A percentile compares a stretch with the other conserved stretches of the same genome.
phyloP scores from a whole-genome alignment of 2,113 vertebrate species.

The Melanocharis versteri region DNA sequence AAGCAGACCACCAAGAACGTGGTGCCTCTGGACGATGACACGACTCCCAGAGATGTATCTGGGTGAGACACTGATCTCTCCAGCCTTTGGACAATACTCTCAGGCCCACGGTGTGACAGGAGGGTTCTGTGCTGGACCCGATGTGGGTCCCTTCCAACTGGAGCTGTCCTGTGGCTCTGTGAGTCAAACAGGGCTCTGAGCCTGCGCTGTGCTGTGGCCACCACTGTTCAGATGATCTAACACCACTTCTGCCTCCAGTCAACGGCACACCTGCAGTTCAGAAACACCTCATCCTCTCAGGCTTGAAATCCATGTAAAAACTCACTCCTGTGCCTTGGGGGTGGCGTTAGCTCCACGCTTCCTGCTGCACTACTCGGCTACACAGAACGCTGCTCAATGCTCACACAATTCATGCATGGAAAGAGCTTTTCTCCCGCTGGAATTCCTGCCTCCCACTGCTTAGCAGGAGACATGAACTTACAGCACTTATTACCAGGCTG shows the following conservation, averaged over 20 bases:
- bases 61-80: not conserved
- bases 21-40: not conserved
- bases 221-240: not conserved
- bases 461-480: not conserved
- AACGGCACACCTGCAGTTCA: not conserved
- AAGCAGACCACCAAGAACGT: not conserved
- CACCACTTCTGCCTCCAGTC: not conserved
- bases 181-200: not conserved
- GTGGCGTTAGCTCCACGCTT: rapidly evolving
- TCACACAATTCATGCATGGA: not conserved
- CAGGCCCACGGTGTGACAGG: not conserved
- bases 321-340: not conserved
- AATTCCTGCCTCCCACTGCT: not conserved
- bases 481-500: not conserved
- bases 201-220: not conserved
- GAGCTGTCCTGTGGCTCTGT: rapidly evolving
- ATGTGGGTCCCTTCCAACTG: not conserved
- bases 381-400: not conserved
- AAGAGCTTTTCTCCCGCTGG: not conserved
- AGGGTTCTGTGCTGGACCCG: not conserved
- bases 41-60: not conserved
- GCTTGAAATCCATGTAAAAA: not conserved
- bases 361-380: not conserved
- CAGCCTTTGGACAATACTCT: not conserved
- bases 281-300: not conserved